Conservation (phyloP, 2,888 invertebrate genomes). For the Epirrhoe tristata region DNA sequence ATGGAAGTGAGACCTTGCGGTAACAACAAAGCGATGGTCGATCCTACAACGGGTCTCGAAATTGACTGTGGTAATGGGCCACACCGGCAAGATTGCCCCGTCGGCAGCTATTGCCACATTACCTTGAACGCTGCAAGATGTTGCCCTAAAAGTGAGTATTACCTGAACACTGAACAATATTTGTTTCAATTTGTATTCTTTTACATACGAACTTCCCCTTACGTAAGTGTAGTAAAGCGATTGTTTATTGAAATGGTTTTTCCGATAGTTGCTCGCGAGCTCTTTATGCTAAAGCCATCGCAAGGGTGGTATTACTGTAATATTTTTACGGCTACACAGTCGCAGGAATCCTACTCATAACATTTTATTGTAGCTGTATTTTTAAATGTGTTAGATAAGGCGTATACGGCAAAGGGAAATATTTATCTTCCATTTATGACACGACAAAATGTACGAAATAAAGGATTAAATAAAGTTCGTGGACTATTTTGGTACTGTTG, state of each 20-base stretch:
- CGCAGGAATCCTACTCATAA: conserved; percentile 36
- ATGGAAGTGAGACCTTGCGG: conserved; percentile 95
- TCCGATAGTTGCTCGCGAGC: conserved; percentile 38
- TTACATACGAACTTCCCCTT: conserved; percentile 43
- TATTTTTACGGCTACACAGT: conserved; percentile 36
- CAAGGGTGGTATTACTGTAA: conserved; percentile 36
- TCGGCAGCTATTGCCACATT: conserved; percentile 94
- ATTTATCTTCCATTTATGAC: conserved; percentile 8
- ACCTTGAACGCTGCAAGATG: conserved; percentile 93
- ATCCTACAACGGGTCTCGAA: conserved; percentile 89
- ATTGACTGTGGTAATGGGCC: conserved; percentile 93
- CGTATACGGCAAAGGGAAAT: conserved; percentile 12
- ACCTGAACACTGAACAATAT: conserved; percentile 43
- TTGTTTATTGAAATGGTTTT: conserved; percentile 45
- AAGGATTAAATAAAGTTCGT: conserved; percentile 6
- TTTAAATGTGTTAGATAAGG: conserved; percentile 30
- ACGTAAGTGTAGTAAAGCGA: conserved; percentile 37
- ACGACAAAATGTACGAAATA: background rate
- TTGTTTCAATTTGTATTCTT: conserved; percentile 46
- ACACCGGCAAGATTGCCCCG: conserved; percentile 92
- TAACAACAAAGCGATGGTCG: conserved; percentile 89
- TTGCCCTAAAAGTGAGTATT: conserved; percentile 91
- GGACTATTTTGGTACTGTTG: conserved; percentile 15
- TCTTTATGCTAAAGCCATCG: conserved; percentile 37
- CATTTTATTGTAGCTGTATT: conserved; percentile 35